Evolutionary conservation across 92 coral and sea anemone species (phyloP).

Genomic region (Anthopleura xanthogrammica): DNA sequence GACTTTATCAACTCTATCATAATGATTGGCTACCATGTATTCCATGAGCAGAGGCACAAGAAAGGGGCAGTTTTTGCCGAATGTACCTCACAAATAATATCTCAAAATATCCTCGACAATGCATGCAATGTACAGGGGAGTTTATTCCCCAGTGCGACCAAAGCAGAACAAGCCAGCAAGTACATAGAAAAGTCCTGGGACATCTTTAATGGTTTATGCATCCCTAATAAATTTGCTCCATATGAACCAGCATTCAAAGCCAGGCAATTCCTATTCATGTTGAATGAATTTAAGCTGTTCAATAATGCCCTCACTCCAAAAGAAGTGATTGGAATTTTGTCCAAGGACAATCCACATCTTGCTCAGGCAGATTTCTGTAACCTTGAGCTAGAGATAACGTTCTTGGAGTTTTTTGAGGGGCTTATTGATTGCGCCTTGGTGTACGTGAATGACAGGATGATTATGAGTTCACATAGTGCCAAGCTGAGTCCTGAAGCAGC

Average conservation of each 20-base stretch:
- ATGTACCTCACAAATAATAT: constrained; percentile 83
- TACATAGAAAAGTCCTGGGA: constrained; percentile 67
- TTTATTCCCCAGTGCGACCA: constrained; percentile 63
- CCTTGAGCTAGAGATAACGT: constrained; percentile 89
- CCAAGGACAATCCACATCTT: constrained; percentile 76
- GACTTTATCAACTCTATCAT: constrained; percentile 91
- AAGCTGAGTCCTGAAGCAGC: constrained; percentile 65
- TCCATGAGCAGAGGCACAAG: constrained; percentile 46
- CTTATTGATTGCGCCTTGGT: constrained; percentile 83
- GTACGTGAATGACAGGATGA: constrained; percentile 83
- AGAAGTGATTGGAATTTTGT: constrained; percentile 71
- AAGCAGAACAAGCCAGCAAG: constrained; percentile 70
- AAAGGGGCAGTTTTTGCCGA: constrained; percentile 63
- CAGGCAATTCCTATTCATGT: constrained; percentile 78
- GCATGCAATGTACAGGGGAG: constrained; percentile 75
- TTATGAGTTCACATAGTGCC: constrained; percentile 68
- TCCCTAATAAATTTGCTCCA: constrained; percentile 53
- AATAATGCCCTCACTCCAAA: constrained; percentile 73
- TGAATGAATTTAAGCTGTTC: constrained; percentile 76
- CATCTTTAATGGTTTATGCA: constrained; percentile 62
- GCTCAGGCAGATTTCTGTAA: constrained; percentile 86
- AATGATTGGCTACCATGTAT: constrained; percentile 77
- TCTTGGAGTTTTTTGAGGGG: constrained; percentile 92
- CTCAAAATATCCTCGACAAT: constrained; percentile 70
- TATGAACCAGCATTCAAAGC: constrained; percentile 77